phyloP scores from a whole-genome alignment of 2,113 vertebrate species.

The Pseudorhombus dupliciocellatus region DNA sequence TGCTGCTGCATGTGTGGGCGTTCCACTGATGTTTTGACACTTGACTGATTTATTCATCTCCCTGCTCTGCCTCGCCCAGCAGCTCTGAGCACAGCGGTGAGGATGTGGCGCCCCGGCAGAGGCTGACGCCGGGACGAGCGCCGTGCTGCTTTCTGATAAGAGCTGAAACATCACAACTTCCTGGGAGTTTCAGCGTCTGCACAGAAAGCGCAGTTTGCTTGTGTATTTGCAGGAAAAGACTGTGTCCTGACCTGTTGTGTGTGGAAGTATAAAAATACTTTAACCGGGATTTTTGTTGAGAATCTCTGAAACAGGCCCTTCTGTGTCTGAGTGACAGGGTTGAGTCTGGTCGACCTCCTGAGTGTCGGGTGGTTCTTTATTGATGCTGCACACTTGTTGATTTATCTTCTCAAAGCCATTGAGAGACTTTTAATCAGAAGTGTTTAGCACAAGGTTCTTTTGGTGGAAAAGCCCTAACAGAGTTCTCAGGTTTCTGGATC shows the following conservation, averaged over 20 bases:
- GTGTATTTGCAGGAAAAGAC: constrained; percentile 11
- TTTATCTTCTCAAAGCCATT: too few relatives aligned
- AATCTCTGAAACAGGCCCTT: too few relatives aligned
- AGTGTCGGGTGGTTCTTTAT: too few relatives aligned
- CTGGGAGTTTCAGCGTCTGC: constrained; percentile 17
- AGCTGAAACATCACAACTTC: background rate
- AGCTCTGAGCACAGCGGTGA: constrained; percentile 24
- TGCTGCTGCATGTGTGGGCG: constrained; percentile 14
- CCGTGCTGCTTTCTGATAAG: background rate
- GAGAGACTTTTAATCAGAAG: too few relatives aligned
- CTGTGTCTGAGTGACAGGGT: too few relatives aligned
- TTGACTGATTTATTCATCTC: constrained; percentile 71
- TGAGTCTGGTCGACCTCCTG: too few relatives aligned
- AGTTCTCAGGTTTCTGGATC: too few relatives aligned
- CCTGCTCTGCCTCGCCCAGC: constrained; percentile 30
- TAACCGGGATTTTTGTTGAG: too few relatives aligned
- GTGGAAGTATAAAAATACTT: too few relatives aligned
- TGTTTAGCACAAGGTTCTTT: too few relatives aligned
- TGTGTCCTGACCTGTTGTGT: background rate
- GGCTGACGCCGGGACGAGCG: constrained; percentile 5
- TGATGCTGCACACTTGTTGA: too few relatives aligned
- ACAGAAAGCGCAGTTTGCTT: background rate
- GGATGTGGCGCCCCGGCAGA: constrained; percentile 40
- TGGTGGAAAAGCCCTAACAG: too few relatives aligned
- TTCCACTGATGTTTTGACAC: constrained; percentile 48